phyloP scores from a whole-genome alignment of 2,888 invertebrate species.

The Strigamia maritima region DNA sequence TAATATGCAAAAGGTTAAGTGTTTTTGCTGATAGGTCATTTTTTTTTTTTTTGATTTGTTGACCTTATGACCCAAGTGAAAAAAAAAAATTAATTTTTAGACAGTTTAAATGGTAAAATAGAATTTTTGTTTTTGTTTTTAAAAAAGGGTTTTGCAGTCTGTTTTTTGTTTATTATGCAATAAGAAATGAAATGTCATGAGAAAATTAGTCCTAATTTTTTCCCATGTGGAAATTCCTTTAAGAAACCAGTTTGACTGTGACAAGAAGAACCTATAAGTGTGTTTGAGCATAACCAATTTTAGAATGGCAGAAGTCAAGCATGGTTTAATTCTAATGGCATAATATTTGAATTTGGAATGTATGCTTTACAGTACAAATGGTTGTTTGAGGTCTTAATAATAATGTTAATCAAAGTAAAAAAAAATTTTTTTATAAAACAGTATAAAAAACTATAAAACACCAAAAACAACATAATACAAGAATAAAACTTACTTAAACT shows the following conservation, averaged over 20 bases:
- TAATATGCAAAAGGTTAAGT: constrained; percentile 5
- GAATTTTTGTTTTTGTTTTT: background rate
- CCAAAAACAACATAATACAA: no score
- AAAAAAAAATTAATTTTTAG: background rate
- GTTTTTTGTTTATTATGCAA: background rate
- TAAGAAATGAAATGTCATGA: background rate
- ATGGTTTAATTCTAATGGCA: background rate
- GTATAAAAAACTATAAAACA: no score
- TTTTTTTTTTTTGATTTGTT: background rate
- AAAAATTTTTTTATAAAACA: no score
- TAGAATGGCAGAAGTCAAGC: constrained; percentile 1
- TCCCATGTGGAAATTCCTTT: background rate
- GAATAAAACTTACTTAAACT: no score
- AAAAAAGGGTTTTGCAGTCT: background rate
- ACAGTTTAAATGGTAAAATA: background rate
- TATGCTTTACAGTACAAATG: no score
- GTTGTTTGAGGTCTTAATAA: no score
- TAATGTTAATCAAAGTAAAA: no score
- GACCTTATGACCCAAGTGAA: background rate
- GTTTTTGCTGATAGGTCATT: background rate
- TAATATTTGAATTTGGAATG: background rate
- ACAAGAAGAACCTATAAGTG: background rate
- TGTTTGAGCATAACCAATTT: constrained; percentile 7
- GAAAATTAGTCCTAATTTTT: constrained; percentile 2
- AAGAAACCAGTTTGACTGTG: background rate